Conservation (phyloP, 2,797 vertebrate species). For the Threskiornis aethiopicus region DNA sequence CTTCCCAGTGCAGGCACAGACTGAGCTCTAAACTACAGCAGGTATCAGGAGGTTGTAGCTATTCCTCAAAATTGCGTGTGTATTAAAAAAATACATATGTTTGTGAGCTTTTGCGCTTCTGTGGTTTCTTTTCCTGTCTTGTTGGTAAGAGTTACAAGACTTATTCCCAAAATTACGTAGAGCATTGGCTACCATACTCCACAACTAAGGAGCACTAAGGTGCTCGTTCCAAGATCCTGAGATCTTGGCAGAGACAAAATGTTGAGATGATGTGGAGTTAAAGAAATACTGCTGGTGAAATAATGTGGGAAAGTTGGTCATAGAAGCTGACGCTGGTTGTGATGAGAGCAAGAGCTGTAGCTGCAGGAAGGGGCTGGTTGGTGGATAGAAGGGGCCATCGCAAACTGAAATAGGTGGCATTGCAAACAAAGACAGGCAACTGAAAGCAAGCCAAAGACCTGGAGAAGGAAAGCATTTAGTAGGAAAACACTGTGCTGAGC, state of each 20-base stretch:
- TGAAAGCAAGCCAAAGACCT: background rate
- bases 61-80: background rate
- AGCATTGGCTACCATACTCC: background rate
- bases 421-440: background rate
- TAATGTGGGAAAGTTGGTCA: background rate
- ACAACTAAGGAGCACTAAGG: background rate
- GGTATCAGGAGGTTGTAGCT: background rate
- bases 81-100: background rate
- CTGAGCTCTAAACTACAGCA: background rate
- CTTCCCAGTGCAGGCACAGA: background rate
- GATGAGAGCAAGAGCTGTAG: background rate
- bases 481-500: background rate
- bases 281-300: background rate
- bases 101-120: background rate
- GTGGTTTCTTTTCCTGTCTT: background rate
- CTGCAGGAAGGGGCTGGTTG: background rate
- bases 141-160: background rate
- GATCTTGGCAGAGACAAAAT: background rate
- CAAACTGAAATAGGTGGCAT: background rate
- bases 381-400: background rate
- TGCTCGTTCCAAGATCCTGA: background rate
- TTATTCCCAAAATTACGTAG: background rate
- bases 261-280: background rate
- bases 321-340: accelerated
- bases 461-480: background rate